These are phyloP conservation scores for Tachina lurida DNA, from an alignment of 2,888 invertebrate species.

Conservation along the genomic window DNA sequence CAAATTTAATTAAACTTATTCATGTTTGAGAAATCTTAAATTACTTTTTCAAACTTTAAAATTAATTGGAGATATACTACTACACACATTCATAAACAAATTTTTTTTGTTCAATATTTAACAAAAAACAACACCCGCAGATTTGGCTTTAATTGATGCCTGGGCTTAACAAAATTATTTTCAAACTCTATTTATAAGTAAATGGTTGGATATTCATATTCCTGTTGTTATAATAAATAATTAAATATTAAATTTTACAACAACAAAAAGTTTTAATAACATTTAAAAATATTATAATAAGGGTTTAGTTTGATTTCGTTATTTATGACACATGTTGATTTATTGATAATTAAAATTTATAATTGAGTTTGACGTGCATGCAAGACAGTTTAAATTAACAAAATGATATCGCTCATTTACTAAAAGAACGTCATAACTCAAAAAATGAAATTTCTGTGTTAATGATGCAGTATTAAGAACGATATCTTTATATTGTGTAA, in stretches of 20 bases:
- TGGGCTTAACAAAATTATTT: constrained; percentile 4
- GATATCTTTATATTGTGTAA: too few relatives aligned
- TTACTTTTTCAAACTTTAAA: constrained; percentile 20
- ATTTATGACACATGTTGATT: constrained; percentile 34
- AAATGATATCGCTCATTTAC: constrained; percentile 3
- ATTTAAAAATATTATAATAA: neutral
- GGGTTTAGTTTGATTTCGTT: constrained; percentile 14
- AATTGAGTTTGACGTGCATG: neutral
- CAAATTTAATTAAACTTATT: constrained; percentile 33
- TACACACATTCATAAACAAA: neutral
- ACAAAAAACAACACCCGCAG: constrained; percentile 33
- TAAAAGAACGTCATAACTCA: too few relatives aligned
- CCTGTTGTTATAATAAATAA: neutral
- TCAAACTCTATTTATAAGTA: neutral
- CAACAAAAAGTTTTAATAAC: neutral
- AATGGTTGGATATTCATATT: constrained; percentile 2
- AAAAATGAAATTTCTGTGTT: too few relatives aligned
- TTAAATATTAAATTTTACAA: neutral
- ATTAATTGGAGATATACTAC: neutral
- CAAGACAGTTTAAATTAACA: neutral
- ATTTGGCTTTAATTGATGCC: too few relatives aligned
- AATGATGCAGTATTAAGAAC: too few relatives aligned
- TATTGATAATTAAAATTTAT: constrained; percentile 18
- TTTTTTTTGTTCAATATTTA: neutral
- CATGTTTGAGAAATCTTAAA: constrained; percentile 9